A percentile compares a stretch with the other conserved stretches of the same genome.
phyloP scores from a whole-genome alignment of 2,888 invertebrate genomes.

The Apamea anceps region DNA sequence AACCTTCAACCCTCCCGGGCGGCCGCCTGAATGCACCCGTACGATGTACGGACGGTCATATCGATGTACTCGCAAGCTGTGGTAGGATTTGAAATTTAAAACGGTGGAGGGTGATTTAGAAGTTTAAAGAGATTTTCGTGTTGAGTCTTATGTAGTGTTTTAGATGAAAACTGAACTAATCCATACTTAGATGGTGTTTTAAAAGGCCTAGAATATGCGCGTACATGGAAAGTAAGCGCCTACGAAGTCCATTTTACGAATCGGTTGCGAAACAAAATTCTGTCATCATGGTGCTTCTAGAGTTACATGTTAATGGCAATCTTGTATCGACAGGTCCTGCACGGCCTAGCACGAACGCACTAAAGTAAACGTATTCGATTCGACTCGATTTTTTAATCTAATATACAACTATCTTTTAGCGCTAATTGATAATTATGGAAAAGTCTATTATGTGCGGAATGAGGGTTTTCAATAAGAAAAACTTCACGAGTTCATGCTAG shows the following conservation, averaged over 20 bases:
- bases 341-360: background rate
- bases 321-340: background rate
- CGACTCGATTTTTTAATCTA: background rate
- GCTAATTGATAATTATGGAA: background rate
- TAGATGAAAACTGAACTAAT: background rate
- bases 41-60: slow-evolving; percentile 36
- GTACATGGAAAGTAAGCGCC: background rate
- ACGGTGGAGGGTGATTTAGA: background rate
- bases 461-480: background rate
- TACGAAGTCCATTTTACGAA: background rate
- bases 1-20: slow-evolving; percentile 66
- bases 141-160: background rate
- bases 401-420: background rate
- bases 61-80: slow-evolving; percentile 28
- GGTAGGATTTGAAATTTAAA: slow-evolving; percentile 40
- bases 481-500: no score
- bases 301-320: background rate
- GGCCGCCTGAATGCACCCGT: slow-evolving; percentile 63
- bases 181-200: background rate
- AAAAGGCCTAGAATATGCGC: background rate
- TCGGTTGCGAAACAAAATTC: background rate
- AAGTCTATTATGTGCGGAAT: background rate
- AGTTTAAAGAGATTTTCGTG: background rate
- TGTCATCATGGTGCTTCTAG: background rate
- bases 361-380: background rate